Evolutionary conservation across 2,113 vertebrate genomes (phyloP).

Genomic region (Bufo gargarizans): DNA sequence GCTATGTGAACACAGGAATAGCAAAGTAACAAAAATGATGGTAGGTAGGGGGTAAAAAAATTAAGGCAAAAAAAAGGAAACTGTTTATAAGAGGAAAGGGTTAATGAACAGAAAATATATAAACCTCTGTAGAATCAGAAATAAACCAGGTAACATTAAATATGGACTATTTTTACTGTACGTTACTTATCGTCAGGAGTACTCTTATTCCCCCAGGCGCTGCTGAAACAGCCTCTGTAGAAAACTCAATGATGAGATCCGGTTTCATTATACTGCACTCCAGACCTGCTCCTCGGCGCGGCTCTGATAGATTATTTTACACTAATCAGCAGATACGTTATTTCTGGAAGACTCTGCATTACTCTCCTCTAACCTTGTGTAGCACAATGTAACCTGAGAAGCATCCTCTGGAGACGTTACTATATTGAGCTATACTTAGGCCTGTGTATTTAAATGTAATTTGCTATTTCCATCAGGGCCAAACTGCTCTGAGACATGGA

Average conservation of each 20-base stretch:
- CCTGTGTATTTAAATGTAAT: not conserved
- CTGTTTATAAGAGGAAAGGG: no score
- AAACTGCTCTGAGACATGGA: not conserved
- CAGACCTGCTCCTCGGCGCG: not conserved
- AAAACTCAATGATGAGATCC: not conserved
- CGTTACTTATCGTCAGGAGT: not conserved
- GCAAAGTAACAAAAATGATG: no score
- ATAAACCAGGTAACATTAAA: not conserved
- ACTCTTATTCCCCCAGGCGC: not conserved
- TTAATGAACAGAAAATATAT: not conserved
- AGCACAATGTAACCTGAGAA: not conserved
- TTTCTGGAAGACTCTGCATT: slow-evolving; percentile 2
- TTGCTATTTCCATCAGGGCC: not conserved
- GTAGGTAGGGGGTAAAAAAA: no score
- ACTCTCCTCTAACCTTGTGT: slow-evolving; percentile 12
- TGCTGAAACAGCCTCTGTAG: not conserved
- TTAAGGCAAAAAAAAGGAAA: no score
- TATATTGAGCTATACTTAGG: slow-evolving; percentile 2
- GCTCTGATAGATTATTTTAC: slow-evolving; percentile 9
- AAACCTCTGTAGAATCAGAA: not conserved
- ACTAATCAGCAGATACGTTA: not conserved
- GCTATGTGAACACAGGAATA: no score
- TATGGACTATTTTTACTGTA: not conserved
- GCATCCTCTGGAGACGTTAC: not conserved
- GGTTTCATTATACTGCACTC: slow-evolving; percentile 4